These are phyloP conservation scores for Lontra canadensis DNA, from an alignment of 2,113 vertebrate species.

Conservation along the genomic window DNA sequence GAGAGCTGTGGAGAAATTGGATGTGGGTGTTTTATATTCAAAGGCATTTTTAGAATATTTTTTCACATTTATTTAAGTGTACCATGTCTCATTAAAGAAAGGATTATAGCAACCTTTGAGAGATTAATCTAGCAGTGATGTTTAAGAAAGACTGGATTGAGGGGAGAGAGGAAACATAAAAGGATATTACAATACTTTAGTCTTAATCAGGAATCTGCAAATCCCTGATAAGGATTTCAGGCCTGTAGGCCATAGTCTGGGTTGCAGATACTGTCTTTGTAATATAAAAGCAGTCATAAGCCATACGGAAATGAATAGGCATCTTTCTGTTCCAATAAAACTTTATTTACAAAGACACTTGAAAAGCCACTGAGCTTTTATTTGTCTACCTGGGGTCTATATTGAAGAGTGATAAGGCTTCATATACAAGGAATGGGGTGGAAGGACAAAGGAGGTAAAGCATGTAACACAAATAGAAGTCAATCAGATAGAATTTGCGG, in stretches of 20 bases:
- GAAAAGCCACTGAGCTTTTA: neutral
- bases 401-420: neutral
- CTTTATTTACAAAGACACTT: neutral
- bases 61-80: slow-evolving; percentile 15
- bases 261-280: neutral
- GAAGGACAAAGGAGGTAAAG: neutral
- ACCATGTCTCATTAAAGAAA: neutral
- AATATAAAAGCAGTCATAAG: neutral
- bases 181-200: neutral
- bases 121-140: neutral
- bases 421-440: neutral
- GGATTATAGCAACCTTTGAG: neutral
- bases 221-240: neutral
- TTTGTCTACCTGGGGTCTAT: neutral
- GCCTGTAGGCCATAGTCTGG: neutral
- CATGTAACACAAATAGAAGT: neutral
- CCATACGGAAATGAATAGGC: neutral
- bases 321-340: neutral
- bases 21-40: neutral
- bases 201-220: neutral
- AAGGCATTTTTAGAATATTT: neutral
- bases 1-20: slow-evolving; percentile 10
- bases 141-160: neutral
- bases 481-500: neutral
- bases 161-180: neutral